Percentiles rank a stretch among this genome's conserved stretches.
phyloP scores from a whole-genome alignment of 2,888 invertebrate species.

The Ditula angustiorana region DNA sequence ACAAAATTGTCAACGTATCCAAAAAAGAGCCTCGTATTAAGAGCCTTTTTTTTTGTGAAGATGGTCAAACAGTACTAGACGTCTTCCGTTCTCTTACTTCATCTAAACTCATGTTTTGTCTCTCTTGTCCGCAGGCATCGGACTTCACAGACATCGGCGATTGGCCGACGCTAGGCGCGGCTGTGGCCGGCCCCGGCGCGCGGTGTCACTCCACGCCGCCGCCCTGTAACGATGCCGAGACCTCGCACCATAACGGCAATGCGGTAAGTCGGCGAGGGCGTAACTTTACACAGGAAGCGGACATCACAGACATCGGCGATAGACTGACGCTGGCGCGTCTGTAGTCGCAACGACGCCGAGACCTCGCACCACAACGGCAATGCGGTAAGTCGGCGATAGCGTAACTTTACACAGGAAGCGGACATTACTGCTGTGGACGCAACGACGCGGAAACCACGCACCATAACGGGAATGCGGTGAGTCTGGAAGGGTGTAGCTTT shows the following conservation, averaged over 20 bases:
- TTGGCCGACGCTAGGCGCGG: conserved; percentile 94
- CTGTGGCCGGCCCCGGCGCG: conserved; percentile 63
- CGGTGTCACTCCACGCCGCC: conserved; percentile 77
- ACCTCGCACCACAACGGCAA: conserved; percentile 77
- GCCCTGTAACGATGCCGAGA: conserved; percentile 67
- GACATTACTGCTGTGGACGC: conserved; percentile 89
- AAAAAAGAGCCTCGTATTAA: too few species aligned
- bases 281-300: conserved; percentile 93
- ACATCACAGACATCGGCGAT: conserved; percentile 95
- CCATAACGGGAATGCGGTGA: conserved; percentile 70
- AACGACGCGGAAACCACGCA: conserved; percentile 72
- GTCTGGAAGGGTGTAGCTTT: too few species aligned
- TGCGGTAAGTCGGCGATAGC: conserved; percentile 71
- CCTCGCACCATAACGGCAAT: conserved; percentile 76
- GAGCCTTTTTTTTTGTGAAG: too few species aligned
- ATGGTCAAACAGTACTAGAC: too few species aligned
- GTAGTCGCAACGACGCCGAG: conserved; percentile 70
- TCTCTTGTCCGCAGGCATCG: conserved; percentile 88
- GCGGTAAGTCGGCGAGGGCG: conserved; percentile 74
- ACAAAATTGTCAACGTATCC: too few species aligned
- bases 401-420: conserved; percentile 92
- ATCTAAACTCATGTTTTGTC: neutral
- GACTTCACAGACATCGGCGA: conserved; percentile 95
- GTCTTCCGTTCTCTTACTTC: too few species aligned
- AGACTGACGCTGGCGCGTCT: conserved; percentile 92